phyloP scores from a whole-genome alignment of 2,113 vertebrate species.

The Sapajus apella region DNA sequence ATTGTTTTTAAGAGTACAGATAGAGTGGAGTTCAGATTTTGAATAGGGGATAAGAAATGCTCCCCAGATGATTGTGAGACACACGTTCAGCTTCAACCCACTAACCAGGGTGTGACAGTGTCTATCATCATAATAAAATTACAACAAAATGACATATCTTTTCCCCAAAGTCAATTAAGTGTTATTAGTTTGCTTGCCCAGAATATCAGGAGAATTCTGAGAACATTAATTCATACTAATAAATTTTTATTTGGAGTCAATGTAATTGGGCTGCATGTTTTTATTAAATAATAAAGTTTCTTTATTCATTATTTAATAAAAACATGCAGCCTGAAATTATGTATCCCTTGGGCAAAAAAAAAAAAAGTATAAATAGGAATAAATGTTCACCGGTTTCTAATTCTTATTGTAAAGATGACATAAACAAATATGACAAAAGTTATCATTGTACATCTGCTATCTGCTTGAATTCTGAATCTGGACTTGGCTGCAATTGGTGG shows the following conservation, averaged over 20 bases:
- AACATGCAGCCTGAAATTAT: background rate
- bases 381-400: background rate
- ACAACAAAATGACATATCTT: background rate
- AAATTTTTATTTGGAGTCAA: background rate
- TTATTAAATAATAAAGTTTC: background rate
- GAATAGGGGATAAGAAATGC: no score
- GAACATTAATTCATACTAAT: background rate
- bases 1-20: background rate
- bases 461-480: background rate
- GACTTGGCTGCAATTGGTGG: background rate
- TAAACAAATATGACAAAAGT: background rate
- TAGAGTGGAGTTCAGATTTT: background rate
- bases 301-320: no score
- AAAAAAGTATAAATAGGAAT: background rate
- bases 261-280: background rate
- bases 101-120: background rate
- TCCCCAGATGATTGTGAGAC: background rate
- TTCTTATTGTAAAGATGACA: background rate
- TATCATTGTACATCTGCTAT: background rate
- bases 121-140: background rate
- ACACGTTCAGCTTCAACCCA: background rate
- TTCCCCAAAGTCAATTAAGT: background rate
- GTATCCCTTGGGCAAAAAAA: background rate
- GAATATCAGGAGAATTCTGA: background rate
- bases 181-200: background rate